Conservation (phyloP, 1,140 invertebrate genomes). For the Asobara japonica region DNA sequence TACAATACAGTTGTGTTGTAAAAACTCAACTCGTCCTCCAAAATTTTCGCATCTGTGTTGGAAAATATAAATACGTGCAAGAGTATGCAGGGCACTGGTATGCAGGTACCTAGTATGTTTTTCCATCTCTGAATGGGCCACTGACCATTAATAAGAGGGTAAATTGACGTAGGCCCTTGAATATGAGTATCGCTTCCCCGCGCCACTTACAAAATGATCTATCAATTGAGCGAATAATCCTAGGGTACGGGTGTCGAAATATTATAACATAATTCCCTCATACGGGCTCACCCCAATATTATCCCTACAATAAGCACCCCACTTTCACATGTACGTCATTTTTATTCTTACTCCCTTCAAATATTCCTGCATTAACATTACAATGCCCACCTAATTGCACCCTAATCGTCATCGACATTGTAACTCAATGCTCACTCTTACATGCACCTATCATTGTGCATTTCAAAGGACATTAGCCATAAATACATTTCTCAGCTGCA, state of each 20-base stretch:
- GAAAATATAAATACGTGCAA: not conserved
- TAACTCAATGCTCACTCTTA: constrained; percentile 31
- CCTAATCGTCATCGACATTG: constrained; percentile 57
- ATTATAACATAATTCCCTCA: constrained; percentile 62
- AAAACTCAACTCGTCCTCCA: too few relatives aligned
- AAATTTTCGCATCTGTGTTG: too few relatives aligned
- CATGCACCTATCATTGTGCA: not conserved
- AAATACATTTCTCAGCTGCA: not conserved
- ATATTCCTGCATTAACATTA: constrained; percentile 61
- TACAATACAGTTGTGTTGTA: too few relatives aligned
- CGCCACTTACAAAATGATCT: constrained; percentile 59
- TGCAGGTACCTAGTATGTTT: not conserved
- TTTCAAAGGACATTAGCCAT: too few relatives aligned
- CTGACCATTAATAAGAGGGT: constrained; percentile 17
- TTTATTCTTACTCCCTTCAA: constrained; percentile 26
- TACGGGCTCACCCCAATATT: constrained; percentile 56
- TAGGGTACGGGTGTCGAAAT: constrained; percentile 61
- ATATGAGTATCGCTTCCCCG: constrained; percentile 53
- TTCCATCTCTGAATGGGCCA: not conserved
- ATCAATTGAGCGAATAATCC: constrained; percentile 60
- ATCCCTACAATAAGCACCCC: constrained; percentile 39
- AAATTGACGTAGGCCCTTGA: constrained; percentile 32
- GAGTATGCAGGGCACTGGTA: not conserved
- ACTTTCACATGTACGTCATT: constrained; percentile 5
- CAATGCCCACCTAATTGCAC: constrained; percentile 64